These are phyloP conservation scores for Andrena minutula DNA, from an alignment of 2,888 invertebrate genomes.

Conservation along the genomic window DNA sequence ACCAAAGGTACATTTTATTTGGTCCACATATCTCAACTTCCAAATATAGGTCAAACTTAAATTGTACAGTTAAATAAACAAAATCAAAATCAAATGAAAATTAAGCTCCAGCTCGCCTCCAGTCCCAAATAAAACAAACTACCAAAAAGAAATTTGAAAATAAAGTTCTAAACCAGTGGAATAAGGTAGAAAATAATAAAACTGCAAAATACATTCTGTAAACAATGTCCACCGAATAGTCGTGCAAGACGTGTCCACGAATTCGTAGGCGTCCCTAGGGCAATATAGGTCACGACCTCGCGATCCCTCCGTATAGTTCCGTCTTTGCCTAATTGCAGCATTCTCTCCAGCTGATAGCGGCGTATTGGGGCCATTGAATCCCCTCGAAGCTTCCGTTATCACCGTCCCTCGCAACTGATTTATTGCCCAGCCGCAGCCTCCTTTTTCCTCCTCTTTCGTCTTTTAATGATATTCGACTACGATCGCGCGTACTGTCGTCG, in stretches of 20 bases:
- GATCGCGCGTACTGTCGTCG: constrained; percentile 16
- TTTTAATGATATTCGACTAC: constrained; percentile 23
- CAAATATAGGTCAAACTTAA: no score
- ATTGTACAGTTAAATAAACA: no score
- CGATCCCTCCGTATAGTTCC: constrained; percentile 73
- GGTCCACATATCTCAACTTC: no score
- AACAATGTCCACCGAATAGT: constrained; percentile 11
- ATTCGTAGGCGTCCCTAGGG: constrained; percentile 33
- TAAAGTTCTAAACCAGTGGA: no score
- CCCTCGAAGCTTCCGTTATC: constrained; percentile 69
- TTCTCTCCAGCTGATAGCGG: constrained; percentile 63
- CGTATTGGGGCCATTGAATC: constrained; percentile 71
- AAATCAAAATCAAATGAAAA: no score
- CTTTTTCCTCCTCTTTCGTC: constrained; percentile 46
- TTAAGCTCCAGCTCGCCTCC: no score
- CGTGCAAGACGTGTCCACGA: constrained; percentile 11
- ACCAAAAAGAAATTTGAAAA: no score
- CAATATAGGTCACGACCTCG: constrained; percentile 72
- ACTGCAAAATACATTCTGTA: neutral
- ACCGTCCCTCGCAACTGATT: constrained; percentile 60
- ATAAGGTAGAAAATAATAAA: no score
- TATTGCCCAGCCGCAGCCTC: constrained; percentile 46
- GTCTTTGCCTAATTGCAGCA: constrained; percentile 73
- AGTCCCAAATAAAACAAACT: no score
- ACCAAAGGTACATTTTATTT: no score